Percentiles rank a stretch among this genome's conserved stretches.
phyloP scores from a whole-genome alignment of 92 coral and sea anemone genomes.

The Nematostella vectensis region DNA sequence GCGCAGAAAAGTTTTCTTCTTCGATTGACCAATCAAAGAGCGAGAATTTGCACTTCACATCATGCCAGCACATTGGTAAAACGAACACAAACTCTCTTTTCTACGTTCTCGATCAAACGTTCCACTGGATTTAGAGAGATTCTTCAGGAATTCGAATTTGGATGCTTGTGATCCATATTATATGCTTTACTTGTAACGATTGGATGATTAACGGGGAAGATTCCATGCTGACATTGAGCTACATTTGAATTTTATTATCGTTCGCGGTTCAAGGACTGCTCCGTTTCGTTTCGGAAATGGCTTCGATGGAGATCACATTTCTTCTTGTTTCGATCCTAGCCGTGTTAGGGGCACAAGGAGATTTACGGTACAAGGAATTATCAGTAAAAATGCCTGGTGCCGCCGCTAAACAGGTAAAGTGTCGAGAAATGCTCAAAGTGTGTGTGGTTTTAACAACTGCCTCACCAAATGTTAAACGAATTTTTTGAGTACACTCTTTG shows the following conservation, averaged over 20 bases:
- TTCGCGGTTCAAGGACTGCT: too few relatives aligned
- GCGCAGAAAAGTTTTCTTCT: background rate
- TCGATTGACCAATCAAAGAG: background rate
- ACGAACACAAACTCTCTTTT: too few relatives aligned
- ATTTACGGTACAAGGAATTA: background rate
- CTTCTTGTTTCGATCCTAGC: too few relatives aligned
- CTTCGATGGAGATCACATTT: too few relatives aligned
- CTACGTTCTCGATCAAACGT: background rate
- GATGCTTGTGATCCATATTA: too few relatives aligned
- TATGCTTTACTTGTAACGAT: too few relatives aligned
- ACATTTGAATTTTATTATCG: too few relatives aligned
- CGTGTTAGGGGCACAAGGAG: too few relatives aligned
- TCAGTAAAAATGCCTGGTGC: slow-evolving; percentile 12
- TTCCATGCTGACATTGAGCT: too few relatives aligned
- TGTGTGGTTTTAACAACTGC: background rate
- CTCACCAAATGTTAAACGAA: background rate
- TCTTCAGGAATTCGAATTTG: too few relatives aligned
- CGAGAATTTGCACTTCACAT: background rate
- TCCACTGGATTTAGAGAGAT: background rate
- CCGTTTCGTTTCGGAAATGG: background rate
- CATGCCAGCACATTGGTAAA: background rate
- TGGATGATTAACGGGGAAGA: too few relatives aligned
- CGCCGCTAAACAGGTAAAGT: slow-evolving; percentile 3
- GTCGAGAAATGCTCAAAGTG: background rate
- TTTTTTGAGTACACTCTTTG: too few relatives aligned